Percentiles rank a stretch among this genome's conserved stretches.
Conservation (phyloP, 2,888 invertebrate species). For the Cantharis flavilabris region DNA sequence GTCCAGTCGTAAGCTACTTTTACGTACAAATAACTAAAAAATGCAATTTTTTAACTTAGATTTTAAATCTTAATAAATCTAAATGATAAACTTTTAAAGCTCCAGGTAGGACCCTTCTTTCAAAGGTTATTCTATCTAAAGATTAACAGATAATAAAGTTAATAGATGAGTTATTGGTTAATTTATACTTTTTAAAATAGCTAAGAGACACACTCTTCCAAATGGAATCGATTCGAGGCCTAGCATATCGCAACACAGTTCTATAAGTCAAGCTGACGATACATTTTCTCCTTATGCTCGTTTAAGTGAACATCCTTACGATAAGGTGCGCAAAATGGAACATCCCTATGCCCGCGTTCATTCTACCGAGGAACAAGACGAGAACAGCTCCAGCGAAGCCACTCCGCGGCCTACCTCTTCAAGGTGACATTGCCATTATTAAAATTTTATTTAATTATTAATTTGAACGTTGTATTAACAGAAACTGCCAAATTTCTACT, state of each 20-base stretch:
- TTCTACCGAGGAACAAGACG: constrained; percentile 49
- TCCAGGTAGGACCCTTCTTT: no score
- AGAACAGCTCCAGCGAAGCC: constrained; percentile 38
- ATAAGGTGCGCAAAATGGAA: constrained; percentile 59
- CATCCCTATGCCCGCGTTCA: constrained; percentile 78
- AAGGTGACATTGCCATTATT: not conserved
- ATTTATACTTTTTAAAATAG: constrained; percentile 28
- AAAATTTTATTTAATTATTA: not conserved
- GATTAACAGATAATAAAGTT: no score
- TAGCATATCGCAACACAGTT: constrained; percentile 65
- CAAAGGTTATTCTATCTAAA: no score
- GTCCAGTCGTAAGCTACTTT: no score
- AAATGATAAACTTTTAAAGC: no score
- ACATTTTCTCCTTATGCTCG: constrained; percentile 65
- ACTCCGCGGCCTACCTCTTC: constrained; percentile 22
- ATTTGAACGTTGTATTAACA: not conserved
- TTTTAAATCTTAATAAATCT: no score
- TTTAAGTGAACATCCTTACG: constrained; percentile 65
- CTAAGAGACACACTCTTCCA: constrained; percentile 46
- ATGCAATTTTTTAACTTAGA: no score
- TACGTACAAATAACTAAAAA: no score
- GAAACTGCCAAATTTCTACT: constrained; percentile 28
- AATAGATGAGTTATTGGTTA: not conserved
- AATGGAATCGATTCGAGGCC: constrained; percentile 55
- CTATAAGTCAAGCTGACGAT: constrained; percentile 60